Evolutionary conservation across 2,113 vertebrate genomes (phyloP), one percentile per base, ranked within the genome.

Genomic region (Neopipo cinnamomea): DNA sequence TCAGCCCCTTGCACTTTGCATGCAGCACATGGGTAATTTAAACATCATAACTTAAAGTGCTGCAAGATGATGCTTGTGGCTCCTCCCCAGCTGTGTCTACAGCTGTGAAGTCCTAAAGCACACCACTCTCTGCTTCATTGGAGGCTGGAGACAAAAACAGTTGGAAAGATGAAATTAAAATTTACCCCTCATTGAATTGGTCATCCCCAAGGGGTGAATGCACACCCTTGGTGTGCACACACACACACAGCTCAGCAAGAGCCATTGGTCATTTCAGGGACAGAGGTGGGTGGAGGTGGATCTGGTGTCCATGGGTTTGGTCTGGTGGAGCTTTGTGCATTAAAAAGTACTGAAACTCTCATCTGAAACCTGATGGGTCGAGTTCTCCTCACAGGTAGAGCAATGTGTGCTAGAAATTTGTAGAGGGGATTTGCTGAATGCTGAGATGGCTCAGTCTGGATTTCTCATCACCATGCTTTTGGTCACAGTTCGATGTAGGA

Each of bases 51-150:
- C 20, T 46, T 52, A 3, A 61, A 91, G 31, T 22, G 74, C 85
- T 85, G 68, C 78, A 42, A 23, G 77, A 90, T 11, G 73, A 33
- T 89, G 80, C n/a, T 75, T 0, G 41, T 25, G 80, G 2, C 86
- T 93, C 93, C 62, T 92, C 47, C 76, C 58, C 49, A 14, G 50
- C n/a, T n/a, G n/a, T 7, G 68, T 22, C 68, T 84, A 4, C 90
- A 81, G 92, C 92, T 95, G 79, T 2, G 14, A 88, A 68, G 72
- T 44, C 90, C 93, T 88, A 8, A 67, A 87, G 52, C 56, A 37
- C 1, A 6, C 21, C 44, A 19, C n/a, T 41, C 22, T 35, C 33
- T 81, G 85, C 82, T 90, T 77, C 61, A 27, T 1, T 55, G 75
- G 68, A 71, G 79, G 15, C 72, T 91, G 72, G 72, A 41, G 72